These are phyloP conservation scores for Monochamus saltuarius DNA, from an alignment of 1,140 invertebrate genomes.

Conservation along the genomic window DNA sequence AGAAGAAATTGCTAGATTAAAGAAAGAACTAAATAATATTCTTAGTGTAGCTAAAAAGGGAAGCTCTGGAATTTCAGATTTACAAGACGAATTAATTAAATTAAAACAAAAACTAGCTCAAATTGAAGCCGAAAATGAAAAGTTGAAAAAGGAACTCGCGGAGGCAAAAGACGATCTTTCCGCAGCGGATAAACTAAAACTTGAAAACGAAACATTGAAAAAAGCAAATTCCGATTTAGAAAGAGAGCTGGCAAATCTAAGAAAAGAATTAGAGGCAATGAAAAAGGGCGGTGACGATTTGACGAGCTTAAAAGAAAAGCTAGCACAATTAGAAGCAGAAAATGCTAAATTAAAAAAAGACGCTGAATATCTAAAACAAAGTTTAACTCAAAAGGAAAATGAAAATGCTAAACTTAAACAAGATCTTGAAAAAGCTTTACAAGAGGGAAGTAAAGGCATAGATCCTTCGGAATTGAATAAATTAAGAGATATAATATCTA, in stretches of 20 bases:
- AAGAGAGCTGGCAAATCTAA: slow-evolving; percentile 18
- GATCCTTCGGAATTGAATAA: slow-evolving; percentile 10
- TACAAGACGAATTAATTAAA: slow-evolving; percentile 24
- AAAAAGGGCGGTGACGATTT: slow-evolving; percentile 12
- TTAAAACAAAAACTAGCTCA: slow-evolving; percentile 26
- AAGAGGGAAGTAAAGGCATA: slow-evolving; percentile 12
- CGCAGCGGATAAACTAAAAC: slow-evolving; percentile 12
- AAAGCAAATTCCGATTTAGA: slow-evolving; percentile 18
- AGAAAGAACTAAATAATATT: slow-evolving; percentile 20
- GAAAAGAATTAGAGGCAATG: slow-evolving; percentile 19
- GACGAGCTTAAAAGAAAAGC: slow-evolving; percentile 16
- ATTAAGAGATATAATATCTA: slow-evolving; percentile 3
- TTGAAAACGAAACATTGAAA: slow-evolving; percentile 10
- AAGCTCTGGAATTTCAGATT: slow-evolving; percentile 11
- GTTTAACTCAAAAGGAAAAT: neutral
- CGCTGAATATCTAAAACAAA: neutral
- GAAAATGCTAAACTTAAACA: slow-evolving; percentile 13
- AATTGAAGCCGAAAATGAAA: slow-evolving; percentile 25
- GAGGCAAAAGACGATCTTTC: slow-evolving; percentile 4
- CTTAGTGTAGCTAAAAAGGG: neutral
- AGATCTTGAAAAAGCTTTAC: neutral
- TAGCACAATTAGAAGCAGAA: slow-evolving; percentile 20
- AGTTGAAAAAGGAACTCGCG: slow-evolving; percentile 21
- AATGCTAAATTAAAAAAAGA: slow-evolving; percentile 23
- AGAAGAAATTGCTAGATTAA: slow-evolving; percentile 23